Conservation (phyloP, 2,797 vertebrate species). For the Eidolon dupreanum region DNA sequence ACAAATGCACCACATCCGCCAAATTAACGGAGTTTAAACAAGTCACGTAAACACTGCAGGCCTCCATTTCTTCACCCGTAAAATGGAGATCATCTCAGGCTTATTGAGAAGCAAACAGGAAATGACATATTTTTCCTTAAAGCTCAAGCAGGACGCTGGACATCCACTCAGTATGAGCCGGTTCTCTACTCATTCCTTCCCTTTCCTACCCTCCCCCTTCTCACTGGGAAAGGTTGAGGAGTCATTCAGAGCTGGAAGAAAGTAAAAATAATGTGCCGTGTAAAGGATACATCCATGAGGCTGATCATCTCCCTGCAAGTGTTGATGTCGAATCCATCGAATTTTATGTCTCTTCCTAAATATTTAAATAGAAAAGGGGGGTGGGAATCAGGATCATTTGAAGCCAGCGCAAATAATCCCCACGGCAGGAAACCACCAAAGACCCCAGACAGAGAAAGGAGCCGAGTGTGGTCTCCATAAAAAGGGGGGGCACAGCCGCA, state of each 20-base stretch:
- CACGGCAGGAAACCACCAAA: neutral
- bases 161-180: neutral
- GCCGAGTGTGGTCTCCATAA: rapidly evolving
- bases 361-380: conserved; percentile 53
- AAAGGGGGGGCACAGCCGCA: rapidly evolving
- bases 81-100: neutral
- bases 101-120: neutral
- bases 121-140: neutral
- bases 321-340: conserved; percentile 90
- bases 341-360: conserved; percentile 92
- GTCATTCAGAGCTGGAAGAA: neutral
- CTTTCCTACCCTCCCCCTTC: neutral
- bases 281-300: conserved; percentile 95
- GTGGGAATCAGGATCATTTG: neutral
- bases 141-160: neutral
- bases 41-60: neutral
- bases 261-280: neutral
- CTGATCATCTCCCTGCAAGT: conserved; percentile 93
- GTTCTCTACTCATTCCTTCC: neutral
- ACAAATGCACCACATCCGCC: too few species aligned
- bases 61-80: neutral
- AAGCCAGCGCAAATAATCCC: neutral
- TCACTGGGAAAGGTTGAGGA: neutral
- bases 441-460: neutral
- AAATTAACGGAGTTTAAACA: neutral